phyloP scores from a whole-genome alignment of 2,113 vertebrate species.

The Heloderma charlesbogerti region DNA sequence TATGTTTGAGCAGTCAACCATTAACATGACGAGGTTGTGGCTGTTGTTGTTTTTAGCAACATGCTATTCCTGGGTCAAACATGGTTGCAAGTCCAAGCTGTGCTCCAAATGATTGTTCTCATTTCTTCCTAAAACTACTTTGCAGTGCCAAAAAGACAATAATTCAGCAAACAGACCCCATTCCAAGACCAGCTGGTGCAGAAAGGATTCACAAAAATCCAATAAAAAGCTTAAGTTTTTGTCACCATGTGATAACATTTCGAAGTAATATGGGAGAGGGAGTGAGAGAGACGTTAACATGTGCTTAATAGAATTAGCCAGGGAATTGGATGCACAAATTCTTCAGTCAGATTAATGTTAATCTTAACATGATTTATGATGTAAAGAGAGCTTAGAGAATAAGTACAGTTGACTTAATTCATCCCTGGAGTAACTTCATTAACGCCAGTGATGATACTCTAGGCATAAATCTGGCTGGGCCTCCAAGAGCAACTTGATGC shows the following conservation, averaged over 20 bases:
- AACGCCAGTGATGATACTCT: conserved; percentile 35
- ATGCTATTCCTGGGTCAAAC: background rate
- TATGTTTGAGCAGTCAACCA: too few species aligned
- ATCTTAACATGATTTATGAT: conserved; percentile 68
- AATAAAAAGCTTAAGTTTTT: conserved; percentile 70
- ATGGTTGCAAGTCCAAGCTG: background rate
- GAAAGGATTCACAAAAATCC: conserved; percentile 72
- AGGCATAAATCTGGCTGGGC: conserved; percentile 33
- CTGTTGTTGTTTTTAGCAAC: too few species aligned
- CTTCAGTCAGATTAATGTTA: conserved; percentile 74
- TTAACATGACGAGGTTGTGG: background rate
- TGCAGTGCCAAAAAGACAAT: conserved; percentile 35
- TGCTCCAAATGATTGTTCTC: background rate
- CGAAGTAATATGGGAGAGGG: conserved; percentile 60
- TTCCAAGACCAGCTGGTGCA: conserved; percentile 60
- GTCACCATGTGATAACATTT: conserved; percentile 70
- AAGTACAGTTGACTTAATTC: conserved; percentile 51
- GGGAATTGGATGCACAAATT: conserved; percentile 64
- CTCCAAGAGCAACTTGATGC: background rate
- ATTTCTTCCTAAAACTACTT: background rate
- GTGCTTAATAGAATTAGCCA: conserved; percentile 72
- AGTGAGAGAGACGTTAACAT: conserved; percentile 42
- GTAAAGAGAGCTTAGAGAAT: conserved; percentile 64
- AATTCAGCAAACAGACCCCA: conserved; percentile 41
- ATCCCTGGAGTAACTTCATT: conserved; percentile 49